phyloP scores from a whole-genome alignment of 1,140 invertebrate genomes.

The Macrobrachium nipponense region DNA sequence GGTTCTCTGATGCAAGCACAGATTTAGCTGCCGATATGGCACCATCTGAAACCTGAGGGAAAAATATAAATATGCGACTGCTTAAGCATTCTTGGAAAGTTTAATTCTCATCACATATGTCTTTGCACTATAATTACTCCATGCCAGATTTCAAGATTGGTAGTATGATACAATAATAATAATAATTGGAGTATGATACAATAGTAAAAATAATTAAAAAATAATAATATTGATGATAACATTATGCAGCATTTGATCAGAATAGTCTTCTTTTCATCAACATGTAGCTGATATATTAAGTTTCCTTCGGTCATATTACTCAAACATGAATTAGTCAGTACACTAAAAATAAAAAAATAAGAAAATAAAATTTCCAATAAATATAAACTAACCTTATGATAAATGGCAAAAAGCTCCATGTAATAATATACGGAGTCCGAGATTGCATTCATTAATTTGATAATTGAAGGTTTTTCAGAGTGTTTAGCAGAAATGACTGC shows the following conservation, averaged over 20 bases:
- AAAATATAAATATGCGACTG: not conserved
- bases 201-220: too few relatives aligned
- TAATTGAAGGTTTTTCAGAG: constrained; percentile 85
- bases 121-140: not conserved
- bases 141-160: not conserved
- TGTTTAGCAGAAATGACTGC: constrained; percentile 78
- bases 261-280: too few relatives aligned
- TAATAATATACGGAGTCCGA: constrained; percentile 70
- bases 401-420: constrained; percentile 71
- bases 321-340: not conserved
- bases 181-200: too few relatives aligned
- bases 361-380: not conserved
- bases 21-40: constrained; percentile 32
- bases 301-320: too few relatives aligned
- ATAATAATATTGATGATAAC: too few relatives aligned
- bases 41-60: constrained; percentile 31
- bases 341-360: too few relatives aligned
- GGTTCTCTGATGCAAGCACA: constrained; percentile 18
- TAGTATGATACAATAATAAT: too few relatives aligned
- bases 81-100: not conserved
- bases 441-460: constrained; percentile 78
- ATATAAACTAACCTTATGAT: constrained; percentile 66
- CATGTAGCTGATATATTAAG: too few relatives aligned
- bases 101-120: not conserved
- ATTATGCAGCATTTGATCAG: too few relatives aligned